A percentile compares a stretch with the other conserved stretches of the same genome.
phyloP scores from a whole-genome alignment of 2,888 invertebrate species.

The Synergus japonicus region DNA sequence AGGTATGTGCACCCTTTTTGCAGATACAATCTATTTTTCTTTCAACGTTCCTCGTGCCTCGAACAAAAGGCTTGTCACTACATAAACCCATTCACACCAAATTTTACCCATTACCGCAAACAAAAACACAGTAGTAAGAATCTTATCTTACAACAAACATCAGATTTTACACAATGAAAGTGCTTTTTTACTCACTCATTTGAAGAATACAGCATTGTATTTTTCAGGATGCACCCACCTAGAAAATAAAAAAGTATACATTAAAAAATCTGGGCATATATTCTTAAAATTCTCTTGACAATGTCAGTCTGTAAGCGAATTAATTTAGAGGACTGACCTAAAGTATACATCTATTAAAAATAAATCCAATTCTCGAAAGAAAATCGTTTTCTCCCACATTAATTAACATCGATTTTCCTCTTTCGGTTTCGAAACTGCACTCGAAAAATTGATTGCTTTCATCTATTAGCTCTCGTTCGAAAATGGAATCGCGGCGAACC shows the following conservation, averaged over 20 bases:
- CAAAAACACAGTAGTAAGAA: too few relatives aligned
- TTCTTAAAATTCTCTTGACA: too few relatives aligned
- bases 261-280: too few relatives aligned
- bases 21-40: conserved; percentile 70
- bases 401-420: conserved; percentile 9
- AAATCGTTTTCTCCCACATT: background rate
- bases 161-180: too few relatives aligned
- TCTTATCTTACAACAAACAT: too few relatives aligned
- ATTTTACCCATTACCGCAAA: background rate
- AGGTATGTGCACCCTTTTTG: conserved; percentile 74
- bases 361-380: conserved; percentile 1
- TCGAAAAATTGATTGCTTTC: conserved; percentile 71
- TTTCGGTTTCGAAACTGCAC: conserved; percentile 22
- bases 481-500: conserved; percentile 67
- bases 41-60: conserved; percentile 52
- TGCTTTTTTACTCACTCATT: too few relatives aligned
- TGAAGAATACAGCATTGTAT: too few relatives aligned
- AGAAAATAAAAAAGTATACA: too few relatives aligned
- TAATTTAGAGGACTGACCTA: background rate
- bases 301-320: background rate
- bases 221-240: too few relatives aligned
- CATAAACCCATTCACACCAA: conserved; percentile 24
- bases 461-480: conserved; percentile 72
- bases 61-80: conserved; percentile 47
- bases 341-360: background rate